Conservation (phyloP, 2,113 vertebrate species). For the Oceanites oceanicus region DNA sequence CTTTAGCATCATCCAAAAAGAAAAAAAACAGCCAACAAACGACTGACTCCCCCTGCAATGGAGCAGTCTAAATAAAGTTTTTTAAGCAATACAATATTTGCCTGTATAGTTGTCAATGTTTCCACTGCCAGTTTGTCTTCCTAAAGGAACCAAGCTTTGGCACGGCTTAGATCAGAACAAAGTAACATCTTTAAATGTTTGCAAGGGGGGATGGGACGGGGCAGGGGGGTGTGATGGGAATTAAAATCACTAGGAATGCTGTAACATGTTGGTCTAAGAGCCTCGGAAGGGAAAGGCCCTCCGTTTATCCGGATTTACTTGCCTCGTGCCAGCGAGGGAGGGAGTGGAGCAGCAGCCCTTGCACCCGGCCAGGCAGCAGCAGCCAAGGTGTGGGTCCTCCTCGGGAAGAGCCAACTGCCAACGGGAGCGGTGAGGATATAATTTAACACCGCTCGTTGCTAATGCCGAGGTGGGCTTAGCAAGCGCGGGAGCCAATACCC, state of each 20-base stretch:
- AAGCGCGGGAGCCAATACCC: background rate
- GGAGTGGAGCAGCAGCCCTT: background rate
- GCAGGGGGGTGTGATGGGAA: background rate
- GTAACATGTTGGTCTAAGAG: background rate
- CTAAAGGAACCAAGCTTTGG: background rate
- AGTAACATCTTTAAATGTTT: background rate
- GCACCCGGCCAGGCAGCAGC: background rate
- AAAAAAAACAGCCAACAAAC: background rate
- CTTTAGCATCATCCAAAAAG: background rate
- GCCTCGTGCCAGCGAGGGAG: background rate
- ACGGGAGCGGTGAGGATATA: accelerated
- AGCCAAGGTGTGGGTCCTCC: background rate
- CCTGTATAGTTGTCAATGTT: background rate
- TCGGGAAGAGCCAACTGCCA: background rate
- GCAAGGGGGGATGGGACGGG: background rate
- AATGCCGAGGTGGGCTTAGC: background rate
- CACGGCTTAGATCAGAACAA: background rate
- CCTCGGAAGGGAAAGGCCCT: background rate
- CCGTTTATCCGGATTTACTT: background rate
- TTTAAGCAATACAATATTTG: conserved; percentile 10
- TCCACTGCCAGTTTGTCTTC: background rate
- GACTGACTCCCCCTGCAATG: accelerated
- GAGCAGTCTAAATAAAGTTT: background rate
- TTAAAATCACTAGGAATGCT: background rate
- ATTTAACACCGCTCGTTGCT: accelerated